A percentile compares a stretch with the other conserved stretches of the same genome.
Conservation (phyloP, 1,140 invertebrate species). For the Drosophila miranda region DNA sequence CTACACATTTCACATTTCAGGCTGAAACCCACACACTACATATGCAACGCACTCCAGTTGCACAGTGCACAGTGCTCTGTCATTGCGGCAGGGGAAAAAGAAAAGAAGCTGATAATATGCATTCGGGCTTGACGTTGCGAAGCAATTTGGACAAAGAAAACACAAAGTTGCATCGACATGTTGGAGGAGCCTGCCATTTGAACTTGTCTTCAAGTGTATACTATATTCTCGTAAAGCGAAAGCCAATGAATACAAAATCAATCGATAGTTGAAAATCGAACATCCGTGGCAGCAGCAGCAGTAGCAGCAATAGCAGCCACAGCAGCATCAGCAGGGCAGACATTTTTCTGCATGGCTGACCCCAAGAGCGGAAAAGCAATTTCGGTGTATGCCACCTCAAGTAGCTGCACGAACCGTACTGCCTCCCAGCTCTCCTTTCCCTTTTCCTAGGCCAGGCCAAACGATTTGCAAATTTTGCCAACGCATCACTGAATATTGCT, state of each 20-base stretch:
- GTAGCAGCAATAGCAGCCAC: slow-evolving; percentile 5
- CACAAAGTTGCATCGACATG: slow-evolving; percentile 51
- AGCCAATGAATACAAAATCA: slow-evolving; percentile 58
- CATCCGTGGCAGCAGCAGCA: slow-evolving; percentile 22
- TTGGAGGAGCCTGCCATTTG: slow-evolving; percentile 32
- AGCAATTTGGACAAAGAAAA: slow-evolving; percentile 59
- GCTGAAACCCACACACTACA: neutral
- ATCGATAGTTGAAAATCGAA: slow-evolving; percentile 71
- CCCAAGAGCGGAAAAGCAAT: slow-evolving; percentile 72
- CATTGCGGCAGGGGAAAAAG: neutral
- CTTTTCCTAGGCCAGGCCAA: slow-evolving; percentile 23
- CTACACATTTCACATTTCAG: neutral
- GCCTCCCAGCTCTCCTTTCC: neutral
- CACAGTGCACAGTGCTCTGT: no score
- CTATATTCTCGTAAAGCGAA: slow-evolving; percentile 2
- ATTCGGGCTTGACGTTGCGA: slow-evolving; percentile 31
- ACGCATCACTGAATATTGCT: slow-evolving; percentile 71
- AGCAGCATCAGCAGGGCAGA: slow-evolving; percentile 48
- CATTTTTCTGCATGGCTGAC: slow-evolving; percentile 71
- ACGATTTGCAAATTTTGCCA: slow-evolving; percentile 67
- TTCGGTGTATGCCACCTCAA: slow-evolving; percentile 69
- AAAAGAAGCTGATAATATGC: slow-evolving; percentile 15
- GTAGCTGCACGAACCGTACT: slow-evolving; percentile 13
- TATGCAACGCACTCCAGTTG: neutral
- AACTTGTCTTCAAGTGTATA: slow-evolving; percentile 28